A percentile compares a stretch with the other conserved stretches of the same genome.
phyloP scores from a whole-genome alignment of 2,888 invertebrate genomes.

The Arrhopalites spinosus region DNA sequence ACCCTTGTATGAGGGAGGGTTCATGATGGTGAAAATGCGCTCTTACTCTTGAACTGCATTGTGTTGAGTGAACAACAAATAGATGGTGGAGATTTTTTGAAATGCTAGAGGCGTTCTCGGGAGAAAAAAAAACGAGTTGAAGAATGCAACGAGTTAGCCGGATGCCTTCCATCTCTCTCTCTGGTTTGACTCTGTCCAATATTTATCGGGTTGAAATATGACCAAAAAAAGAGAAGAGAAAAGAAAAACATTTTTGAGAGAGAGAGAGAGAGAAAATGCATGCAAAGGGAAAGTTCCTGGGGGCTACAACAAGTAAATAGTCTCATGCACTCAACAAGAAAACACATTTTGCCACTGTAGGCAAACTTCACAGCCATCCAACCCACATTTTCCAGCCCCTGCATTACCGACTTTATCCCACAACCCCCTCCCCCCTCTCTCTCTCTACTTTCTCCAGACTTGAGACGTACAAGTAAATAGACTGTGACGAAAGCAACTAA shows the following conservation, averaged over 20 bases:
- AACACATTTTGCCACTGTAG: conserved; percentile 29
- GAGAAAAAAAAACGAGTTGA: neutral
- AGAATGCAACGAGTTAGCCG: neutral
- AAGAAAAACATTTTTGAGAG: neutral
- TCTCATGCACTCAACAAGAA: conserved; percentile 23
- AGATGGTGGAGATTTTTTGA: neutral
- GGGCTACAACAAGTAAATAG: conserved; percentile 28
- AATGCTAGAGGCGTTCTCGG: neutral
- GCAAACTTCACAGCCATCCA: neutral
- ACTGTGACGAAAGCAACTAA: neutral
- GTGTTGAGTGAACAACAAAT: no score
- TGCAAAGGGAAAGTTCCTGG: conserved; percentile 22
- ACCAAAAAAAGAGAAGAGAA: neutral
- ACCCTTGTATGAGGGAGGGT: no score
- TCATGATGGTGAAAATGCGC: no score
- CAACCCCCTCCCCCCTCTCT: neutral
- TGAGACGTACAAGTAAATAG: neutral
- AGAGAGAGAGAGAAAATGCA: conserved; percentile 16
- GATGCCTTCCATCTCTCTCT: neutral
- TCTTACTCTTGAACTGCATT: no score
- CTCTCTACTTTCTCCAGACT: neutral
- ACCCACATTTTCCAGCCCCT: neutral
- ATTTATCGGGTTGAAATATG: neutral
- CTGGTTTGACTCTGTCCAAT: neutral
- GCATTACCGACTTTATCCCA: neutral